Conservation (phyloP, 2,113 vertebrate species). For the Isurus oxyrinchus region DNA sequence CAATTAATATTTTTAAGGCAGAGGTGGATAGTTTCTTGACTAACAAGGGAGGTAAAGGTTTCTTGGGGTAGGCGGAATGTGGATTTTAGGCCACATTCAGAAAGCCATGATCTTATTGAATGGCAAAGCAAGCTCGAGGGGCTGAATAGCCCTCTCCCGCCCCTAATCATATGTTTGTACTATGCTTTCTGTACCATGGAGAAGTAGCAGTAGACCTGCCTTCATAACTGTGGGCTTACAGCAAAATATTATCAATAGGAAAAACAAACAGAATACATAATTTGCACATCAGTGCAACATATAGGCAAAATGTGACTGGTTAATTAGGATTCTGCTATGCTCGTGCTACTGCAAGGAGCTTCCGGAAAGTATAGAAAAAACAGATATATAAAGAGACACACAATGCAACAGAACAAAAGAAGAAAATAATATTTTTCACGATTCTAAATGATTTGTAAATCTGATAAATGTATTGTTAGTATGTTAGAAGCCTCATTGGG, state of each 20-base stretch:
- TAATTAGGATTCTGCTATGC: neutral
- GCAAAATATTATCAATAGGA: neutral
- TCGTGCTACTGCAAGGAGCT: neutral
- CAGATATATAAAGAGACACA: constrained; percentile 7
- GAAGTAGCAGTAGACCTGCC: neutral
- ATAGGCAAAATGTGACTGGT: neutral
- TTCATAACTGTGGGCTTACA: neutral
- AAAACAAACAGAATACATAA: neutral
- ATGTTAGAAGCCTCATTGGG: neutral
- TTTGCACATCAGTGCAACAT: neutral
- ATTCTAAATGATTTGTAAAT: constrained; percentile 23
- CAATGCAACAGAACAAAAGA: constrained; percentile 10
- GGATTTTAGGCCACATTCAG: too few relatives aligned
- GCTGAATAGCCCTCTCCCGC: too few relatives aligned
- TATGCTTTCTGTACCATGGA: neutral
- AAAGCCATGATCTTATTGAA: too few relatives aligned
- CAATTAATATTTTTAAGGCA: too few relatives aligned
- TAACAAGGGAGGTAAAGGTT: too few relatives aligned
- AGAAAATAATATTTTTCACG: constrained; percentile 4
- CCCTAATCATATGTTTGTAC: too few relatives aligned
- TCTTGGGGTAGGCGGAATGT: too few relatives aligned
- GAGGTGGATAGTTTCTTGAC: too few relatives aligned
- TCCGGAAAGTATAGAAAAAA: neutral
- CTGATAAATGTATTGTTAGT: neutral
- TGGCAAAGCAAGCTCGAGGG: too few relatives aligned